Base-by-base conservation (phyloP, 2,113 vertebrate genomes). In the Eidolon helvum region DNA sequence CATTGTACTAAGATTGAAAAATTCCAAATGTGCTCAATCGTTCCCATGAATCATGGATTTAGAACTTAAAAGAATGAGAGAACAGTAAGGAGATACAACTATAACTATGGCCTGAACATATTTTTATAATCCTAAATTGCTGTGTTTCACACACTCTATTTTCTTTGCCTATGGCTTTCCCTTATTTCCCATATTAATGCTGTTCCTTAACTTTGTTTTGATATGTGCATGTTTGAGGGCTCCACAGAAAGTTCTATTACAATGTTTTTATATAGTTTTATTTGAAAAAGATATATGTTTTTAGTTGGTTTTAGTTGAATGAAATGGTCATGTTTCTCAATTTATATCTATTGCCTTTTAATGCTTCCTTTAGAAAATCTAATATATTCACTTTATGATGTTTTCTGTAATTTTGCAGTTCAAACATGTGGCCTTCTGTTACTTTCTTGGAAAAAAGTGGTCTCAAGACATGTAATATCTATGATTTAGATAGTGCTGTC, bases 351-450 rank as follows among this genome's bases (percentile, higher is more conserved):
- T 66, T 91, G 65, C 18, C 48, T 88, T 89, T 85, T 59, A 94
- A 88, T 68, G 22, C 3, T 94, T 91, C 28, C 26, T 18, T 94
- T 91, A 84, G n/a, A 22, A 89, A 79, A 85, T 89, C 91, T 79
- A 91, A 79, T 45, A 84, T 55, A 78, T 61, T 84, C n/a, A 83
- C 9, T 91, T 78, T 74, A 55, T 50, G 59, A 77, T 45, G 19
- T 68, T 19, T 38, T 82, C 40, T 82, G 11, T 35, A 93, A 79
- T 87, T 93, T 82, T 82, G 11, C 19, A 87, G 57, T 87, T 95
- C 59, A 97, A 89, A 90, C 77, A 15, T 21, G 57, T 63, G 35
- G 26, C 43, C 84, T 78, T 95, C 79, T 61, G 24, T 69, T 90
- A 80, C 57, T 87, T 86, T 86, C 72, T 38, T 87, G 35, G 63